Percentiles rank a stretch among this genome's conserved stretches.
These are phyloP conservation scores for Drosophila paramelanica DNA, from an alignment of 2,888 invertebrate species.

Conservation along the genomic window DNA sequence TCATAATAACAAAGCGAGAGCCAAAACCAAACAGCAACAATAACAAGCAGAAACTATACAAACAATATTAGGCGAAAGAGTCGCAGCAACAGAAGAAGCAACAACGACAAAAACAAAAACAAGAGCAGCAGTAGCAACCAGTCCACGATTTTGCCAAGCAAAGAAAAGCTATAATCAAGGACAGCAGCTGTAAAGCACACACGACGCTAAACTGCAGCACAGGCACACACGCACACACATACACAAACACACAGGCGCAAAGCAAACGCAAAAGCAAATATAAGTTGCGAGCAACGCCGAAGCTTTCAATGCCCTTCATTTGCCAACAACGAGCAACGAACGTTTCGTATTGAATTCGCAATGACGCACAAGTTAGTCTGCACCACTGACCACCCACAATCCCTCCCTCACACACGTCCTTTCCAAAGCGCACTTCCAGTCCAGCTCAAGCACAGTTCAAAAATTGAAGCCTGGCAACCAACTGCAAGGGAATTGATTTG, in stretches of 20 bases:
- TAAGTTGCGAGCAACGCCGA: slow-evolving; percentile 51
- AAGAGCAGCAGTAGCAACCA: slow-evolving; percentile 43
- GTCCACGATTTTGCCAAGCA: slow-evolving; percentile 58
- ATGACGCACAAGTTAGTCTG: slow-evolving; percentile 52
- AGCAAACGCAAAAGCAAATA: slow-evolving; percentile 16
- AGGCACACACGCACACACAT: slow-evolving; percentile 11
- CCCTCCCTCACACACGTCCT: background rate
- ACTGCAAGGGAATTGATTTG: slow-evolving; percentile 47
- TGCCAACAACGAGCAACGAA: slow-evolving; percentile 13
- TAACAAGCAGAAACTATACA: slow-evolving; percentile 39
- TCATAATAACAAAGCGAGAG: slow-evolving; percentile 74
- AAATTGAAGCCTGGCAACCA: slow-evolving; percentile 41
- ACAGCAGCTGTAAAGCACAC: slow-evolving; percentile 64
- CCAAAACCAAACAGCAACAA: slow-evolving; percentile 45
- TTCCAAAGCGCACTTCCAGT: slow-evolving; percentile 7
- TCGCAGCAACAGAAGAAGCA: slow-evolving; percentile 32
- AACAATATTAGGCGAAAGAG: slow-evolving; percentile 65
- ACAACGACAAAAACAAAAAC: slow-evolving; percentile 34
- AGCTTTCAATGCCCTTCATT: slow-evolving; percentile 72
- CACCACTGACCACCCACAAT: background rate
- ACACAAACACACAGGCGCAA: slow-evolving; percentile 12
- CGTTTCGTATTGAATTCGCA: slow-evolving; percentile 27
- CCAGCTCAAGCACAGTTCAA: slow-evolving; percentile 13
- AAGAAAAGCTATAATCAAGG: slow-evolving; percentile 69
- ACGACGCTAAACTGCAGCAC: slow-evolving; percentile 50